Percentiles rank a stretch among this genome's conserved stretches.
Conservation (phyloP, 2,113 vertebrate genomes). For the Jaculus jaculus region DNA sequence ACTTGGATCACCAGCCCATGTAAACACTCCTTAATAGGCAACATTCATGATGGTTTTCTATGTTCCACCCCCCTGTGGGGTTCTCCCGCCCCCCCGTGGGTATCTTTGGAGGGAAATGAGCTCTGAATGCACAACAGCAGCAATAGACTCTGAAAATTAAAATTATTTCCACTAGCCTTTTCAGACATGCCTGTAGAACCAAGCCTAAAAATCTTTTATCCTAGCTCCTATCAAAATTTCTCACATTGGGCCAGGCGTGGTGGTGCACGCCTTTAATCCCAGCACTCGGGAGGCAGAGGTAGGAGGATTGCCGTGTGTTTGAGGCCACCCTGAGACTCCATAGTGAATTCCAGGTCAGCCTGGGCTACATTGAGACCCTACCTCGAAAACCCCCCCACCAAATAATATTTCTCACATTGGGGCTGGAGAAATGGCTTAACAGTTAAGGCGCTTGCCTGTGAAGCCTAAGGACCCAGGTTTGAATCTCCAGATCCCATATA, state of each 20-base stretch:
- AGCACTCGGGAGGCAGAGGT: too few relatives aligned
- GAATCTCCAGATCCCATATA: too few relatives aligned
- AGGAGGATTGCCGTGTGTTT: too few relatives aligned
- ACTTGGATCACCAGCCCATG: background rate
- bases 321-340: too few relatives aligned
- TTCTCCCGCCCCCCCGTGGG: too few relatives aligned
- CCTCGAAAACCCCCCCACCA: too few relatives aligned
- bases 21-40: constrained; percentile 26
- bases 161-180: background rate
- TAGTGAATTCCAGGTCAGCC: too few relatives aligned
- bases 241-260: too few relatives aligned
- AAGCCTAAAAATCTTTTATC: background rate
- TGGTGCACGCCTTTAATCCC: too few relatives aligned
- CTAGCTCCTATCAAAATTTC: background rate
- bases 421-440: background rate
- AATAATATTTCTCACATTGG: background rate
- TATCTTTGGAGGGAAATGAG: background rate
- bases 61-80: too few relatives aligned
- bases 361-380: too few relatives aligned
- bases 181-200: background rate
- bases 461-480: too few relatives aligned
- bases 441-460: background rate
- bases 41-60: background rate
- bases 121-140: background rate
- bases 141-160: constrained; percentile 9